Evolutionary conservation across 2,888 invertebrate genomes (phyloP).

Genomic region (Cephus pulcher): DNA sequence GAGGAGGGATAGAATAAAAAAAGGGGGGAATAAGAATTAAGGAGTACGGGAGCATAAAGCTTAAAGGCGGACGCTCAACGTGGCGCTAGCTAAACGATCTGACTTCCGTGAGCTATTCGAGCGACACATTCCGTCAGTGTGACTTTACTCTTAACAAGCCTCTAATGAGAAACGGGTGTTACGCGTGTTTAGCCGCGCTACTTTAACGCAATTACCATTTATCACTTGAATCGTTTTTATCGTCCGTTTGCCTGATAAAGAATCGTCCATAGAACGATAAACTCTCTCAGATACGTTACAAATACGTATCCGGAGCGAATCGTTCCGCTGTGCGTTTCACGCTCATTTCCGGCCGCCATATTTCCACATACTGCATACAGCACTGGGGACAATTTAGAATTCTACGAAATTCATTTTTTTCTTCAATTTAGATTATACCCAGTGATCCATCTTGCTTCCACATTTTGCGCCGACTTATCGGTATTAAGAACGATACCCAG

Average conservation of each 20-base stretch:
- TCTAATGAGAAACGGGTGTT: conserved; percentile 63
- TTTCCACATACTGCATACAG: background rate
- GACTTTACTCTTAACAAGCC: conserved; percentile 55
- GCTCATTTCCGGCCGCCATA: background rate
- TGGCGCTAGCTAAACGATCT: conserved; percentile 6
- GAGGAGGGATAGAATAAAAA: conserved; percentile 11
- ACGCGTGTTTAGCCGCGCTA: conserved; percentile 52
- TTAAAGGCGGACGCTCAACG: background rate
- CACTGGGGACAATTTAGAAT: background rate
- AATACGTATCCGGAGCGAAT: conserved; percentile 1
- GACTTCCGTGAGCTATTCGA: conserved; percentile 1
- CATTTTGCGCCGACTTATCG: background rate
- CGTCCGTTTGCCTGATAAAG: conserved; percentile 18
- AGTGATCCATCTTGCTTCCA: background rate
- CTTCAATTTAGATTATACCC: background rate
- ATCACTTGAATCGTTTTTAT: conserved; percentile 48
- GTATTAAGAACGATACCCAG: background rate
- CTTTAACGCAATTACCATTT: conserved; percentile 59
- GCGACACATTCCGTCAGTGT: conserved; percentile 52
- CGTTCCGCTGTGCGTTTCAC: background rate
- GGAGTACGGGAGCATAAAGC: background rate
- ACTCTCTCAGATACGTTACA: background rate
- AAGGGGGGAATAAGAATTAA: conserved; percentile 13
- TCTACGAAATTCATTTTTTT: background rate
- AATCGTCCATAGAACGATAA: background rate